Base-by-base conservation (phyloP, 2,888 invertebrate genomes). In the Cryptocheilus praepositus region DNA sequence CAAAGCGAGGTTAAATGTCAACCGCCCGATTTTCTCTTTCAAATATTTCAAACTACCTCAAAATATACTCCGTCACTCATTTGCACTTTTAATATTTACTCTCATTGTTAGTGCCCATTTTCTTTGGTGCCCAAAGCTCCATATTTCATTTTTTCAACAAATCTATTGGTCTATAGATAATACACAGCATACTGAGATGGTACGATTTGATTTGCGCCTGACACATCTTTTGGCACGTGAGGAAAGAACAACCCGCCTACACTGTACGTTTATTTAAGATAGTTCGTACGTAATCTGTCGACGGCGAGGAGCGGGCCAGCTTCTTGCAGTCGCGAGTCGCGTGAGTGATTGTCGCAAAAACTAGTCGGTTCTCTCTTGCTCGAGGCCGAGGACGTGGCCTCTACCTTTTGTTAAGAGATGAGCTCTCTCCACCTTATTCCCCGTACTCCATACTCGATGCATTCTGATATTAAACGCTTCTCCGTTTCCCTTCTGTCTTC, bases 281-380 rank as follows among this genome's bases (percentile, higher is more conserved):
- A 55, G 22, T 72, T 62, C 49, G 60, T 69, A 69, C 53, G 75
- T 69, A 74, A 75, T 74, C 71, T 64, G 73, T 76, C 79, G 79
- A 76, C 76, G 72, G 79, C 72, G 73, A 72, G 74, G 67, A 68
- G 59, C 70, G 64, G 72, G 66, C 64, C 67, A 59, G 67, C 63
- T 80, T 80, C 76, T 80, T 80, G 65, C 64, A 25, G 13, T 52
- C 18, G 36, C 45, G 16, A 8, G 16, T 49, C 49, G 49, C 61
- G 69, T 69, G 77, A 81, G 71, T 77, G 81, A 81, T 78, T 72
- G 78, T 70, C 67, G 62, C 76, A 81, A 81, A 81, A 81, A 81
- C 81, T 79, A 75, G 81, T 79, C 74, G 71, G 72, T 75, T 73
- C 62, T 67, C 72, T 71, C 54, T 36, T 11, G 49, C 57, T 56